Base-by-base conservation (phyloP, 2,113 vertebrate genomes). In the Salvelinus namaycush region DNA sequence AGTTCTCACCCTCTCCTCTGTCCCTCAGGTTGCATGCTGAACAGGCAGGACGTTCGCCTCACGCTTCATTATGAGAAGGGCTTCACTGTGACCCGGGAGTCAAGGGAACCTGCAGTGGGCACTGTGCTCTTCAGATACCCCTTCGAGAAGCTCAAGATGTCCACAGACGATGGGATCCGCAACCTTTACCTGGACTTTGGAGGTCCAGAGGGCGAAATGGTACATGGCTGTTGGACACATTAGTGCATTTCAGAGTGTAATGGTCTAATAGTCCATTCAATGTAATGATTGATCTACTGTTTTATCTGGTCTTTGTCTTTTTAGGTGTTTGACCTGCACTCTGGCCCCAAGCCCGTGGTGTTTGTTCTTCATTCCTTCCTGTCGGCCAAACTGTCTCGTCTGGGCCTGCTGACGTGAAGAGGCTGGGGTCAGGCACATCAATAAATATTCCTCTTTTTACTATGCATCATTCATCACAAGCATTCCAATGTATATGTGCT, bases 291-390 rank as follows among this genome's bases (percentile, higher is more conserved):
- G n/a, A 22, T 22, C 1, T 51, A 27, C 16, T 48, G 20, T 51
- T 34, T 29, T 44, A 22, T 11, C 2, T 24, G 8, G 49, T 34
- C 34, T 70, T 27, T 77, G 34, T 74, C 11, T 70, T 70, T 57
- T 48, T 59, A 99, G 97, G 92, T 93, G 0, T 92, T 99, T 92
- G 97, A 99, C 89, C 94, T 99, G 83, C 96, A 95, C 84, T 96
- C 97, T 0, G 96, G 96, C 77, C 97, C 97, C 3, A 99, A 99
- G 91, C 98, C 98, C 0, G 92, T 97, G 59, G 97, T 99, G 59
- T 99, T 99, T 60, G 83, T 99, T 76, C 93, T 99, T 75, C 98
- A 99, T 92, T 97, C 98, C 3, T 99, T 99, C 92, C 94, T 99
- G 74, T 99, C 97, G 0, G 97, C 98, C 86, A 99, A 99, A 92